A percentile compares a stretch with the other conserved stretches of the same genome.
phyloP scores from a whole-genome alignment of 92 coral and sea anemone genomes.

The Siderastrea radians region DNA sequence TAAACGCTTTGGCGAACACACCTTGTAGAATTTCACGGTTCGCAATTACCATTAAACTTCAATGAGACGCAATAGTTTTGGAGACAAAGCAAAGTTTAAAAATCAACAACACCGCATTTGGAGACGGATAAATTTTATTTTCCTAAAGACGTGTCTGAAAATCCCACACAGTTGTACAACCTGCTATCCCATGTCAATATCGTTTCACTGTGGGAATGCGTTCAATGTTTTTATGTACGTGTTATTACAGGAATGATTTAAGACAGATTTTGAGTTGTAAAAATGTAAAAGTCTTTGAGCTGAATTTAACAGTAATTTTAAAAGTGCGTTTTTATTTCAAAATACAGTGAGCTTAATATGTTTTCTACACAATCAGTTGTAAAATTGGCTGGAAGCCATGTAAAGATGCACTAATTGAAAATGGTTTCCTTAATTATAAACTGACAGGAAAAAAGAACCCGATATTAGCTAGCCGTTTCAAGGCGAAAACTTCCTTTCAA shows the following conservation, averaged over 20 bases:
- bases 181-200: conserved; percentile 15
- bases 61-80: neutral
- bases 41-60: neutral
- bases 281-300: neutral
- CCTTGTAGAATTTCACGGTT: conserved; percentile 11
- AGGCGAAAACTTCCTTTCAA: neutral
- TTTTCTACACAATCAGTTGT: neutral
- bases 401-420: neutral
- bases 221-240: neutral
- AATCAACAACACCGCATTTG: neutral
- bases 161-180: neutral
- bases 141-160: neutral
- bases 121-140: neutral
- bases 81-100: neutral
- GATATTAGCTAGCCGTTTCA: neutral
- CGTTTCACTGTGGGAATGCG: neutral
- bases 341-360: neutral
- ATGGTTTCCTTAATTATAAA: neutral
- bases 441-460: conserved; percentile 29
- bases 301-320: neutral
- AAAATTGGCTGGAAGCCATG: conserved; percentile 6
- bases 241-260: neutral
- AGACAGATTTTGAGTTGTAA: neutral
- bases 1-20: conserved; percentile 12
- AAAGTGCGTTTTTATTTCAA: neutral